Percentiles rank a stretch among this genome's conserved stretches.
Evolutionary conservation across 2,888 invertebrate species (phyloP).

Genomic region (Epirrhoe alternata): DNA sequence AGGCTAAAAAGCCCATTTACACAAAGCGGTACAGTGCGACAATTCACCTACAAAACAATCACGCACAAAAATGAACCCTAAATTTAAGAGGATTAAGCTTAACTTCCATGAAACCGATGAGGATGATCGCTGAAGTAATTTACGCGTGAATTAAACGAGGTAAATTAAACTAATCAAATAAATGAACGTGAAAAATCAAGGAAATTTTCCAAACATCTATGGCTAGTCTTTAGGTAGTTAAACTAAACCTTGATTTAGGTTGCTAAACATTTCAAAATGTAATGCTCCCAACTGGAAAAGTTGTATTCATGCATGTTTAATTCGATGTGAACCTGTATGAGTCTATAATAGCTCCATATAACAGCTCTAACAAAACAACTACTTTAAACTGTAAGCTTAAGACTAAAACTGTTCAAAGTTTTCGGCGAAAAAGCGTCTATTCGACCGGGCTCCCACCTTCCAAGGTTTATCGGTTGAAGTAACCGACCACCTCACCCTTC

Average conservation of each 20-base stretch:
- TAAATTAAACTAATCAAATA: constrained; percentile 74
- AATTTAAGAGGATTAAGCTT: constrained; percentile 36
- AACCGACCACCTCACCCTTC: too few species aligned
- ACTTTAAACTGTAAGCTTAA: too few species aligned
- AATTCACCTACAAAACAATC: constrained; percentile 49
- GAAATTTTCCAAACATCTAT: constrained; percentile 59
- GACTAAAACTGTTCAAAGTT: too few species aligned
- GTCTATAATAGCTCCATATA: too few species aligned
- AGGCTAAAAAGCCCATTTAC: constrained; percentile 73
- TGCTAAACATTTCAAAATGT: too few species aligned
- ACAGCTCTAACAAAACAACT: too few species aligned
- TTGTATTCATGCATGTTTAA: too few species aligned
- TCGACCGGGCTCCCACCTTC: too few species aligned
- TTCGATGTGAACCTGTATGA: too few species aligned
- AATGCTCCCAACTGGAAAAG: too few species aligned
- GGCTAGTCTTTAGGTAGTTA: neutral
- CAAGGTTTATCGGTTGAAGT: too few species aligned
- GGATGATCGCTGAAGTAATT: constrained; percentile 64
- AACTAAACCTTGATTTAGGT: neutral
- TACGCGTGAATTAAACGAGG: constrained; percentile 70
- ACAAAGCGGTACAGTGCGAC: constrained; percentile 63
- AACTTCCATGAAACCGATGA: constrained; percentile 37
- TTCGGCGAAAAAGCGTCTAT: too few species aligned
- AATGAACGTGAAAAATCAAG: constrained; percentile 67
- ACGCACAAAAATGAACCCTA: constrained; percentile 62